Conservation (phyloP, 2,113 vertebrate genomes). For the Nicator chloris region DNA sequence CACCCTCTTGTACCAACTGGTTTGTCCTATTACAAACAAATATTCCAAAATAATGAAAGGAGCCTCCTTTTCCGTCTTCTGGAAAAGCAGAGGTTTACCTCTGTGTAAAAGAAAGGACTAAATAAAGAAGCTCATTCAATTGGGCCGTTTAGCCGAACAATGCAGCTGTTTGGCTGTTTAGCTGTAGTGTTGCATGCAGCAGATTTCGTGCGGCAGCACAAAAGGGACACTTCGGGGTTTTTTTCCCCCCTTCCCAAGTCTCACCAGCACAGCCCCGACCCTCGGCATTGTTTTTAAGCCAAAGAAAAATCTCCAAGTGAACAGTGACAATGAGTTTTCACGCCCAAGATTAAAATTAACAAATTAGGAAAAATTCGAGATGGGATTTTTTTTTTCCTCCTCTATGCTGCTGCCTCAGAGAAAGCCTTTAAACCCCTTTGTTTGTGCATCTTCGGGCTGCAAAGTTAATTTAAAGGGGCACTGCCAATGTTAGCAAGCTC, state of each 20-base stretch:
- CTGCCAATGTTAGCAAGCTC: background rate
- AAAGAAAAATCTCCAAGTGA: background rate
- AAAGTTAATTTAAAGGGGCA: background rate
- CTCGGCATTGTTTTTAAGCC: background rate
- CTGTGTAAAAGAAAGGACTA: background rate
- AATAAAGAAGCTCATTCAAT: background rate
- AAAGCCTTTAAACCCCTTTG: background rate
- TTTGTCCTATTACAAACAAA: background rate
- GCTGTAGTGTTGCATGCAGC: background rate
- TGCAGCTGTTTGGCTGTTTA: background rate
- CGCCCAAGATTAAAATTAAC: background rate
- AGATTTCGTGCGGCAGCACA: background rate
- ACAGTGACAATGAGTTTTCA: background rate
- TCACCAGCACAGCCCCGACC: background rate
- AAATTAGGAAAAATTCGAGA: background rate
- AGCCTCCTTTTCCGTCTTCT: background rate
- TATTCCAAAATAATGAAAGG: background rate
- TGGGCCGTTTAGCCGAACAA: background rate
- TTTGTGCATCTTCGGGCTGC: background rate
- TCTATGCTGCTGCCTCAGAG: background rate
- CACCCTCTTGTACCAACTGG: background rate
- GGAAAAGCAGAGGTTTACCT: background rate
- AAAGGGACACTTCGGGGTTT: background rate
- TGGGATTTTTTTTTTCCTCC: background rate
- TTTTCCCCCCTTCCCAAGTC: background rate